These are phyloP conservation scores for Cossypha niveicapilla DNA, from an alignment of 2,797 vertebrate genomes.

Conservation along the genomic window DNA sequence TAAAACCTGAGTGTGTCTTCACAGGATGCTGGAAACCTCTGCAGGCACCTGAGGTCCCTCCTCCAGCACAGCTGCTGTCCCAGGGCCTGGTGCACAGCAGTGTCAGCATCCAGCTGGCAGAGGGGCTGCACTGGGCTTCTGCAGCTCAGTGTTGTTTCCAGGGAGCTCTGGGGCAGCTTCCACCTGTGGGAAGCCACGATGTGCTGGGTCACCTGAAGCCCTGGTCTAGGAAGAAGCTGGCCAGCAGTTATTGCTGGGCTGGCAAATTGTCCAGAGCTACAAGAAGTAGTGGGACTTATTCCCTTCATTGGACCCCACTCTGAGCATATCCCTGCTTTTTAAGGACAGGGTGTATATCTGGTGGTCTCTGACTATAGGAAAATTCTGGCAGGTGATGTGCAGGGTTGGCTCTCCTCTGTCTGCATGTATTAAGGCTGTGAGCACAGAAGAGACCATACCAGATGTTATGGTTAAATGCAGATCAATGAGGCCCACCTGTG, in stretches of 20 bases:
- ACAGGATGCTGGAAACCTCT: not conserved
- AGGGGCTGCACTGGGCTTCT: not conserved
- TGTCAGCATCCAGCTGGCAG: not conserved
- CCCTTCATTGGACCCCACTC: not conserved
- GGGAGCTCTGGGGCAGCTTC: not conserved
- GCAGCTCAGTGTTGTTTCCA: not conserved
- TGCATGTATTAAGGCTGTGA: not conserved
- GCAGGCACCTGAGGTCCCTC: not conserved
- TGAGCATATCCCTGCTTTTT: not conserved
- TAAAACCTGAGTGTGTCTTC: not conserved
- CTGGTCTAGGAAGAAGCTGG: not conserved
- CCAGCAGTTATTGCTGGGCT: not conserved
- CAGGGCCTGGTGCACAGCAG: fast-evolving
- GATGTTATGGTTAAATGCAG: not conserved
- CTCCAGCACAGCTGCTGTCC: fast-evolving
- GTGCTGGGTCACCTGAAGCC: not conserved
- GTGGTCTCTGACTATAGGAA: not conserved
- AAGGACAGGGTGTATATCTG: not conserved
- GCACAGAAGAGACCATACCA: not conserved
- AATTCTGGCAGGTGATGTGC: not conserved
- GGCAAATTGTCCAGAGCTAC: not conserved
- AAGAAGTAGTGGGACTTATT: not conserved
- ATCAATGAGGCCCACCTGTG: not conserved
- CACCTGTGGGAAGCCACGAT: fast-evolving
- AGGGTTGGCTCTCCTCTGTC: not conserved